Percentiles rank a stretch among this genome's conserved stretches.
Conservation (phyloP, 2,888 invertebrate species). For the Margaritifera margaritifera region DNA sequence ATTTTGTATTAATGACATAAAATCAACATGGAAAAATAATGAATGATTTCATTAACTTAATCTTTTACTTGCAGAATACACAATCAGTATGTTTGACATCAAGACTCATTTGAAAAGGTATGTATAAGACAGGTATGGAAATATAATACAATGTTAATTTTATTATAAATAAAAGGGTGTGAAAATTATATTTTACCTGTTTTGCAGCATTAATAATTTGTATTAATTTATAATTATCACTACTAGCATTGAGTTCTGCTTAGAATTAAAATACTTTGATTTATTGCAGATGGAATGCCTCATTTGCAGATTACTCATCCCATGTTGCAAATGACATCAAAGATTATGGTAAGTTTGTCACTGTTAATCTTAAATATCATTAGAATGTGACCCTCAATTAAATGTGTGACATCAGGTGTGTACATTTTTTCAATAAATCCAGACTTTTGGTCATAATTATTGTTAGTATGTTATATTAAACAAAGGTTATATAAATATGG, state of each 20-base stretch:
- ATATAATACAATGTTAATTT: background rate
- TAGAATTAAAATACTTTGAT: background rate
- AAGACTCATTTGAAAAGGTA: conserved; percentile 79
- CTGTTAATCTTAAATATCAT: background rate
- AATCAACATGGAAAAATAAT: background rate
- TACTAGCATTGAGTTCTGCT: too few species aligned
- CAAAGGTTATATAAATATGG: too few species aligned
- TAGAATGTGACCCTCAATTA: conserved; percentile 1
- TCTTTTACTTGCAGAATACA: conserved; percentile 79
- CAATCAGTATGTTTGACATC: conserved; percentile 93
- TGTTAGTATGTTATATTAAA: too few species aligned
- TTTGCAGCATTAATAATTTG: too few species aligned
- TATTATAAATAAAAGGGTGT: background rate
- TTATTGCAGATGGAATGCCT: conserved; percentile 89
- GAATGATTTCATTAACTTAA: background rate
- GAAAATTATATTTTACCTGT: too few species aligned
- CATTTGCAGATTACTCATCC: conserved; percentile 93
- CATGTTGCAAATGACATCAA: conserved; percentile 82
- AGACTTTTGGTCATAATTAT: too few species aligned
- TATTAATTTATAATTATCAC: too few species aligned
- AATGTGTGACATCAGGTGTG: too few species aligned
- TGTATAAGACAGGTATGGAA: background rate
- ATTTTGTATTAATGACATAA: too few species aligned
- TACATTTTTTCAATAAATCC: too few species aligned
- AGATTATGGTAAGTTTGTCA: conserved; percentile 81